phyloP scores from a whole-genome alignment of 2,797 vertebrate genomes.

The Coccyzus lansbergi region DNA sequence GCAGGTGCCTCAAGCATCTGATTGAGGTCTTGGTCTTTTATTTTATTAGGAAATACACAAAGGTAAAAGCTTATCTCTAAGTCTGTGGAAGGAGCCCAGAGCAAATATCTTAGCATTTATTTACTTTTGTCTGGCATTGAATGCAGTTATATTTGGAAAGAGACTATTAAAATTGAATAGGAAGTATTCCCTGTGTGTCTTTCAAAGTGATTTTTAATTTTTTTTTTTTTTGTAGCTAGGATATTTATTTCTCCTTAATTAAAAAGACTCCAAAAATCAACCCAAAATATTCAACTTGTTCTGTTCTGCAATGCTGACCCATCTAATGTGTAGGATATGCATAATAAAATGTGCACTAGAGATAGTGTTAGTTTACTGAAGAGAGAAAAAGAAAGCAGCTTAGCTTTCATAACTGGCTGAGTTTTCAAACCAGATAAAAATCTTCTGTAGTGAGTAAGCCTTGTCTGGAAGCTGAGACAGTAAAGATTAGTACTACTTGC shows the following conservation, averaged over 20 bases:
- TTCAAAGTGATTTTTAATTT: not conserved
- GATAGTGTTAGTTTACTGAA: not conserved
- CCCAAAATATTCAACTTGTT: not conserved
- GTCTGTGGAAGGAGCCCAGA: not conserved
- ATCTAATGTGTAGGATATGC: not conserved
- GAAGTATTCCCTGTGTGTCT: not conserved
- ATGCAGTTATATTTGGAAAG: not conserved
- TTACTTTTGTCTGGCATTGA: not conserved
- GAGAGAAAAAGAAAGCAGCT: not conserved
- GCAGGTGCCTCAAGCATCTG: not conserved
- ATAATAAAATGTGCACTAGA: not conserved
- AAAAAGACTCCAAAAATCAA: not conserved
- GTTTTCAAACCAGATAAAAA: not conserved
- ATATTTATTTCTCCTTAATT: not conserved
- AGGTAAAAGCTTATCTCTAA: not conserved
- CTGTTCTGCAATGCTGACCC: not conserved
- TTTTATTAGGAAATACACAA: not conserved
- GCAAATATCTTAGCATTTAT: slow-evolving; percentile 8
- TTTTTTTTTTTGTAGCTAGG: not conserved
- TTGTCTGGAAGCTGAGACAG: not conserved
- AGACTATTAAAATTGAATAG: not conserved
- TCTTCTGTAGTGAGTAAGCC: not conserved
- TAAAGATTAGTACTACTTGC: not conserved
- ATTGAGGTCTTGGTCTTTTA: not conserved
- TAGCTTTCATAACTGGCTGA: not conserved